Percentiles rank a stretch among this genome's conserved stretches.
Conservation (phyloP, 2,797 vertebrate species). For the Intellagama lesueurii region DNA sequence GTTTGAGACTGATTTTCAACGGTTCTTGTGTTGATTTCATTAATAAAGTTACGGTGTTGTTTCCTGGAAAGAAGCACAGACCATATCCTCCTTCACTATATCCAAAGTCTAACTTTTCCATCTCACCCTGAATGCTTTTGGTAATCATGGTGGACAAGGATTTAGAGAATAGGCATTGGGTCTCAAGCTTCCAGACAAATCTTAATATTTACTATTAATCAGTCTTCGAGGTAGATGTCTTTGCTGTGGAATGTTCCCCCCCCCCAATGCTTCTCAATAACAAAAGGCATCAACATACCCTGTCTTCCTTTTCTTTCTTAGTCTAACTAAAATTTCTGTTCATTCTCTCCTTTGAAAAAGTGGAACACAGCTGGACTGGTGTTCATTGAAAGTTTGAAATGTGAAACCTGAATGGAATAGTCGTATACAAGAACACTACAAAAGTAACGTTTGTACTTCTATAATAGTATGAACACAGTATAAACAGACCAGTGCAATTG, state of each 20-base stretch:
- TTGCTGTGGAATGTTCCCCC: not conserved
- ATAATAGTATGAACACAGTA: not conserved
- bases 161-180: not conserved
- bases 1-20: not conserved
- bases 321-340: not conserved
- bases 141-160: not conserved
- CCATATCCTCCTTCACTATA: not conserved
- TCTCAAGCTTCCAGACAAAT: not conserved
- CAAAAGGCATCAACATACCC: not conserved
- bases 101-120: not conserved
- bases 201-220: not conserved
- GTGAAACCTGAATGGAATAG: not conserved
- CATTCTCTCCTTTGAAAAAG: not conserved
- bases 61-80: not conserved
- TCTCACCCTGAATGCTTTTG: not conserved
- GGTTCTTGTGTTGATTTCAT: not conserved
- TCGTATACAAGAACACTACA: slow-evolving; percentile 6
- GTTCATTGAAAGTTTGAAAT: not conserved
- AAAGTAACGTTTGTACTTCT: not conserved
- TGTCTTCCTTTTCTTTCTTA: slow-evolving; percentile 9
- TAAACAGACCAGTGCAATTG: not conserved
- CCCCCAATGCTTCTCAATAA: slow-evolving; percentile 4
- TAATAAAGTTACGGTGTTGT: not conserved
- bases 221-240: not conserved
- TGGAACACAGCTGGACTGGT: not conserved